Evolutionary conservation across 37 sponge, comb jelly and placozoan genomes (phyloP).

Genomic region (Diacarnus erythraeanus): DNA sequence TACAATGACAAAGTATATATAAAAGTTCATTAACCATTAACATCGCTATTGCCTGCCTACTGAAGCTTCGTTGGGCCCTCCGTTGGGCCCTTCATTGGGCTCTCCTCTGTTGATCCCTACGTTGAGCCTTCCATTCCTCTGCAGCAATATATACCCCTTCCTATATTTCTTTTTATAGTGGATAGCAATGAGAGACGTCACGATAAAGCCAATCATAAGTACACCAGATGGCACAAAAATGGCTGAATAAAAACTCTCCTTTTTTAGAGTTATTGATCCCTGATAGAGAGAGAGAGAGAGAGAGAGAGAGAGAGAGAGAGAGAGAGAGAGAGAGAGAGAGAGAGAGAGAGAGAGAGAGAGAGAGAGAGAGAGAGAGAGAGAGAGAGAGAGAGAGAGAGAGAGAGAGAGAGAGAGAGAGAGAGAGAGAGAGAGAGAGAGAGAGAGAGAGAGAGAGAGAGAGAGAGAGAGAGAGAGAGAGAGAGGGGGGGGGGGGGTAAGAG

Average conservation of each 20-base stretch:
- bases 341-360: constrained; percentile 42
- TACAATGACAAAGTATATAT: too few species aligned
- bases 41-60: too few species aligned
- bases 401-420: constrained; percentile 45
- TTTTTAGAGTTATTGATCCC: not conserved
- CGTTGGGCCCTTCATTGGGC: not conserved
- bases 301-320: constrained; percentile 21
- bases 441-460: constrained; percentile 36
- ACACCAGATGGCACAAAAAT: not conserved
- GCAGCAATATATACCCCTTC: not conserved
- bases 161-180: not conserved
- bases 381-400: constrained; percentile 35
- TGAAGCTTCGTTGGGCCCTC: not conserved
- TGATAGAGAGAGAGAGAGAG: constrained; percentile 16
- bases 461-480: constrained; percentile 6
- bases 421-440: constrained; percentile 42
- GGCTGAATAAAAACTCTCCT: not conserved
- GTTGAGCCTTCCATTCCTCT: not conserved
- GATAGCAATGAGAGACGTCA: not conserved
- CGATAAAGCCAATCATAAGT: too few species aligned
- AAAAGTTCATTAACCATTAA: too few species aligned
- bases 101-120: not conserved
- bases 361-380: constrained; percentile 38
- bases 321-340: constrained; percentile 42
- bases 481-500: not conserved